A percentile compares a stretch with the other conserved stretches of the same genome.
Conservation (phyloP, 2,113 vertebrate species). For the Todiramphus chloris region DNA sequence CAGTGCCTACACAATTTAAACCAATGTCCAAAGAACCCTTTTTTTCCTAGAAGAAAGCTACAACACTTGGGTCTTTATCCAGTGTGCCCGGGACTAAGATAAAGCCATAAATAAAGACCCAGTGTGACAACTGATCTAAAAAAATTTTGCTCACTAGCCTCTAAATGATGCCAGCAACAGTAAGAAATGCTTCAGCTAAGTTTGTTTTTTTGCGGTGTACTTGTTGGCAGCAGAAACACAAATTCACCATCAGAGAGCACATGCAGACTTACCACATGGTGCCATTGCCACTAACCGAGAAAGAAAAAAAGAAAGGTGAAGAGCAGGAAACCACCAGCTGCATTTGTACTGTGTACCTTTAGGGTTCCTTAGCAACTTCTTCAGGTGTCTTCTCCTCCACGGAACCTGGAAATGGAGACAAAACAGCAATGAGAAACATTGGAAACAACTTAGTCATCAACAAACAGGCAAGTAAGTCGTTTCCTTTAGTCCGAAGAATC, state of each 20-base stretch:
- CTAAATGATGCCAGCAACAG: neutral
- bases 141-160: neutral
- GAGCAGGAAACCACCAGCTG: neutral
- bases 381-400: neutral
- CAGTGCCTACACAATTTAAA: neutral
- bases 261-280: neutral
- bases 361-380: slow-evolving; percentile 24
- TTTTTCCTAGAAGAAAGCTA: neutral
- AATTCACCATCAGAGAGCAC: neutral
- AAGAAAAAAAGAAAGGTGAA: neutral
- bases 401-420: slow-evolving; percentile 34
- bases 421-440: neutral
- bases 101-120: neutral
- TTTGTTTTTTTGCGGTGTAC: neutral
- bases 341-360: slow-evolving; percentile 40
- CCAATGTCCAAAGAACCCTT: neutral
- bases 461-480: neutral
- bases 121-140: rapidly evolving
- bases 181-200: neutral
- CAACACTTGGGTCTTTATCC: neutral
- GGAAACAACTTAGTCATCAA: neutral
- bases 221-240: neutral
- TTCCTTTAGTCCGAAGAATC: neutral
- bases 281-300: neutral
- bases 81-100: neutral